Conservation (phyloP, 2,888 invertebrate genomes). For the Amblyjoppa fuscipennis region DNA sequence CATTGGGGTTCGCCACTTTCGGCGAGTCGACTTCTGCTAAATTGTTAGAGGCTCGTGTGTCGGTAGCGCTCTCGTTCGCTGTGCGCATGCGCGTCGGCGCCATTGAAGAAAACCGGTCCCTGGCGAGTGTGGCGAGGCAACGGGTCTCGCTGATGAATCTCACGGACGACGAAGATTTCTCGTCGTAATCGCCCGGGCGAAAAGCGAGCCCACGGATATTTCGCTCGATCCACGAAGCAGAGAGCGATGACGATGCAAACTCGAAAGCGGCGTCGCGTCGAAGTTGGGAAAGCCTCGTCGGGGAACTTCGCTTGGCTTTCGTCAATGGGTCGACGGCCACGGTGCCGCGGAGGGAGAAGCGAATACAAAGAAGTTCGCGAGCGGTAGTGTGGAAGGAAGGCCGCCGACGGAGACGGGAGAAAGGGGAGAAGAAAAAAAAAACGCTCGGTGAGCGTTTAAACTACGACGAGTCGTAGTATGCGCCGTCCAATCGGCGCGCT, state of each 20-base stretch:
- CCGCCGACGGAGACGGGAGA: background rate
- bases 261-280: background rate
- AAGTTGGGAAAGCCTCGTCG: constrained; percentile 13
- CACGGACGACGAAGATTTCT: constrained; percentile 10
- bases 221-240: background rate
- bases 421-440: constrained; percentile 8
- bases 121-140: background rate
- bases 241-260: constrained; percentile 19
- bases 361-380: constrained; percentile 10
- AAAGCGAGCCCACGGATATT: background rate
- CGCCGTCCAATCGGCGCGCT: constrained; percentile 63
- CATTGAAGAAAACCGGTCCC: constrained; percentile 36
- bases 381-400: background rate
- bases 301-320: constrained; percentile 9
- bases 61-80: background rate
- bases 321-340: constrained; percentile 37
- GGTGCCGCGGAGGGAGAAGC: background rate
- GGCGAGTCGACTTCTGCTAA: background rate
- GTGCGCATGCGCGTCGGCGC: background rate
- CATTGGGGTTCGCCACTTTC: background rate
- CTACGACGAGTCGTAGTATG: constrained; percentile 53
- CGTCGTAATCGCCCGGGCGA: background rate
- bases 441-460: constrained; percentile 43
- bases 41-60: constrained; percentile 2
- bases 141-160: background rate